Base-by-base conservation (phyloP, 2,797 vertebrate genomes). In the Epinephelus coioides region DNA sequence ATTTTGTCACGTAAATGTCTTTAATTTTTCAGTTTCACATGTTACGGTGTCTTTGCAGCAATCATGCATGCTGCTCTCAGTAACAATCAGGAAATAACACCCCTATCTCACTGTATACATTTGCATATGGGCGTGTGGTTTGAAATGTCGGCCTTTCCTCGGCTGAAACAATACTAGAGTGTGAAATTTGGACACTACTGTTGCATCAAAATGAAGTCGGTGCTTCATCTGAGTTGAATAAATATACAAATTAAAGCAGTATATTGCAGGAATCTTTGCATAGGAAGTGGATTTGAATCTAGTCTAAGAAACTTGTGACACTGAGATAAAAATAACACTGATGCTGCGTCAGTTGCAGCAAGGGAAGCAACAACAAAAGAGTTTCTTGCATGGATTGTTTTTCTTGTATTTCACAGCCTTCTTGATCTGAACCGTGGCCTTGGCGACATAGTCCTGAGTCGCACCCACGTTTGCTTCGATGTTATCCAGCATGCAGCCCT, bases 321-420 rank as follows among this genome's bases (percentile, higher is more conserved):
- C 1, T 47, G 10, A 56, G 30, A 11, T 19, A 43, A 13, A 46
- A 17, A 27, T 18, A 43, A 56, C 38, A 61, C 27, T 40, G 30
- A 14, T 40, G 6, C 0, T 2, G 4, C 21, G 12, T 91, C 53
- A 90, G 0, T 93, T 93, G 86, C 95, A 95, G 92, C 98, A 98
- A 0, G 97, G 96, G 88, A 96, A 96, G 91, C 98, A 99, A 73
- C 96, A 98, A 69, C 98, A 99, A 78, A 97, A 97, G 6, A 99
- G 78, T 50, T 96, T 95, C 81, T 95, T 94, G 87, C 97, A 98
- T 0, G 97, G 98, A 84, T 98, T 95, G 78, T 91, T 96, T 81
- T 93, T 97, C 90, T 96, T 94, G 93, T 99, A 99, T 69, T 89
- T 94, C 69, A 96, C 92, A 2, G 98, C 98, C 91, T 93, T 93